A percentile compares a stretch with the other conserved stretches of the same genome.
Conservation (phyloP, 2,888 invertebrate species). For the Netelia melanura region DNA sequence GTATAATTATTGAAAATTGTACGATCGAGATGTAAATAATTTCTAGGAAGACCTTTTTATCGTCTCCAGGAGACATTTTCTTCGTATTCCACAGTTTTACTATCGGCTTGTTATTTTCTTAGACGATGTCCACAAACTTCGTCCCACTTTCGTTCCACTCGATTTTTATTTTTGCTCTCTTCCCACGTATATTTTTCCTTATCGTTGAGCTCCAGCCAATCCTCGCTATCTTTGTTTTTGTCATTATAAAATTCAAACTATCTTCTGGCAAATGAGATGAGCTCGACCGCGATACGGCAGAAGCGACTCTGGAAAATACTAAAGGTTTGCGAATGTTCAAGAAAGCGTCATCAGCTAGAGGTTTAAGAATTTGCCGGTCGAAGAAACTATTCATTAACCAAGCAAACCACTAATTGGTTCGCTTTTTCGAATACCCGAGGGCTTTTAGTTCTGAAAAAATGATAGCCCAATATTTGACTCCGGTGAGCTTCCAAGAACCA, state of each 20-base stretch:
- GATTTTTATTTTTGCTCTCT: background rate
- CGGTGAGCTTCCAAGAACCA: background rate
- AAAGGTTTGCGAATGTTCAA: conserved; percentile 16
- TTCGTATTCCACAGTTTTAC: background rate
- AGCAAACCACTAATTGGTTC: conserved; percentile 80
- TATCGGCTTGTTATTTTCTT: conserved; percentile 28
- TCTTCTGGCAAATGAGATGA: background rate
- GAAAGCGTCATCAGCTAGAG: background rate
- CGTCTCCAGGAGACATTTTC: background rate
- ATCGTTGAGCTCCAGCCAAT: background rate
- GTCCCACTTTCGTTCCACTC: background rate
- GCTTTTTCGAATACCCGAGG: conserved; percentile 73
- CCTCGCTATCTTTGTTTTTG: conserved; percentile 27
- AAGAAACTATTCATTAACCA: conserved; percentile 78
- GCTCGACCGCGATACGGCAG: conserved; percentile 18
- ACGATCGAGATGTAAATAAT: background rate
- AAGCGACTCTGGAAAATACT: conserved; percentile 28
- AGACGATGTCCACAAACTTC: background rate
- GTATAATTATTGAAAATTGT: too few relatives aligned
- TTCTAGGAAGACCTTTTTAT: background rate
- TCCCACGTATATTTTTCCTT: background rate
- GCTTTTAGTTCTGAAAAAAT: conserved; percentile 12
- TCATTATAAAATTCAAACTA: conserved; percentile 64
- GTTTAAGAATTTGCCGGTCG: conserved; percentile 44
- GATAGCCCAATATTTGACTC: too few relatives aligned